These are phyloP conservation scores for Pyrrhia umbra DNA, from an alignment of 2,888 invertebrate species.

Conservation along the genomic window DNA sequence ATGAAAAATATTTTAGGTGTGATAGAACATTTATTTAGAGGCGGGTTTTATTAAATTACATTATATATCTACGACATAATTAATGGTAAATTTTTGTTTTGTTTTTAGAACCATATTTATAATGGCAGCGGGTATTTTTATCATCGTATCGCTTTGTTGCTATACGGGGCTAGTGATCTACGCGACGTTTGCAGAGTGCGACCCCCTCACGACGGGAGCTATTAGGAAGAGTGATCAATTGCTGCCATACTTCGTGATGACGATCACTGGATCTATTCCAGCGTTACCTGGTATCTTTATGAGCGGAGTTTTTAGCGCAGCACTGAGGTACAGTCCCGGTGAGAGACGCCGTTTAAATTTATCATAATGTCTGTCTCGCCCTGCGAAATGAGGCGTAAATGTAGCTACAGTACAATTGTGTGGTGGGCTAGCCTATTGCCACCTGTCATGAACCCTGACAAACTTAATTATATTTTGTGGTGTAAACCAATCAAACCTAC, in stretches of 20 bases:
- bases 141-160: conserved; percentile 94
- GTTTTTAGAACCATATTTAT: conserved; percentile 92
- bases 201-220: conserved; percentile 94
- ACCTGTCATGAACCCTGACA: too few relatives aligned
- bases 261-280: conserved; percentile 92
- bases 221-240: conserved; percentile 93
- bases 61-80: too few relatives aligned
- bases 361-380: too few relatives aligned
- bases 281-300: conserved; percentile 96
- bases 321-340: conserved; percentile 91
- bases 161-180: conserved; percentile 96
- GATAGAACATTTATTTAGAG: too few relatives aligned
- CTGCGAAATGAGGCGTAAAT: too few relatives aligned
- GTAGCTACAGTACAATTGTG: too few relatives aligned
- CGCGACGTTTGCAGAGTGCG: conserved; percentile 95
- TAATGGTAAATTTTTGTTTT: background rate
- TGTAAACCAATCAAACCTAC: too few relatives aligned
- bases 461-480: too few relatives aligned
- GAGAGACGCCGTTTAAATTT: conserved; percentile 23
- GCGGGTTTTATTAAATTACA: too few relatives aligned
- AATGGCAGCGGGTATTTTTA: conserved; percentile 94
- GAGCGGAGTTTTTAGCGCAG: conserved; percentile 96
- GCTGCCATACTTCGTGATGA: conserved; percentile 95
- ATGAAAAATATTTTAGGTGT: too few relatives aligned
- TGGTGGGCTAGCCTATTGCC: too few relatives aligned